Evolutionary conservation across 1,140 invertebrate species (phyloP).

Genomic region (Apis dorsata): DNA sequence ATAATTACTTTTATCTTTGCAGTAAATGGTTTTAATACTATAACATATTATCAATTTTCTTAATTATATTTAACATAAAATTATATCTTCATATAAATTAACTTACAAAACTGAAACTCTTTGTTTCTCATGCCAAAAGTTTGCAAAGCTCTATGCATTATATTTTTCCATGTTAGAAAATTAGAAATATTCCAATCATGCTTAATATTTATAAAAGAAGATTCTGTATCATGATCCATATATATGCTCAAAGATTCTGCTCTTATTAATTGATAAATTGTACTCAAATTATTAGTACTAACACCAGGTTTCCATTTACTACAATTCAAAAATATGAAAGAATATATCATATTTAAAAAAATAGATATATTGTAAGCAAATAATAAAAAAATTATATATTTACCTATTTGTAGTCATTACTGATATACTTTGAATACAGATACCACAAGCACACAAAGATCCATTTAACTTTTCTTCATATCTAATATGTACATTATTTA

Average conservation of each 20-base stretch:
- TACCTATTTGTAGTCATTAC: slow-evolving; percentile 91
- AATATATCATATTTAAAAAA: neutral
- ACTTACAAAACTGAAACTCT: slow-evolving; percentile 88
- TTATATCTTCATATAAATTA: slow-evolving; percentile 6
- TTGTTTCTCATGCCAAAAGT: slow-evolving; percentile 88
- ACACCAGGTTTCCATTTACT: slow-evolving; percentile 91
- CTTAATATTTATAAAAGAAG: slow-evolving; percentile 76
- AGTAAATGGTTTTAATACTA: slow-evolving; percentile 87
- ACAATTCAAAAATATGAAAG: slow-evolving; percentile 46
- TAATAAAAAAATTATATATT: slow-evolving; percentile 53
- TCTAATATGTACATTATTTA: slow-evolving; percentile 90
- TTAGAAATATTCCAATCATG: slow-evolving; percentile 81
- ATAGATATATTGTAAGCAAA: neutral
- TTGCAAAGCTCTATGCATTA: slow-evolving; percentile 87
- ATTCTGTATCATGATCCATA: slow-evolving; percentile 85
- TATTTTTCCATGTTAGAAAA: slow-evolving; percentile 84
- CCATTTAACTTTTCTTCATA: slow-evolving; percentile 89
- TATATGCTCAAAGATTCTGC: slow-evolving; percentile 89
- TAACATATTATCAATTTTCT: slow-evolving; percentile 26
- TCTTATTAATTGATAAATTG: slow-evolving; percentile 89
- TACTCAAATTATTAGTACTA: slow-evolving; percentile 82
- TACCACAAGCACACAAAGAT: slow-evolving; percentile 86
- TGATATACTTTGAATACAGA: slow-evolving; percentile 89
- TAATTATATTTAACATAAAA: neutral
- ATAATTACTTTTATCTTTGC: slow-evolving; percentile 91